Evolutionary conservation across 2,113 vertebrate genomes (phyloP), one percentile per base, ranked within the genome.

Genomic region (Crypturellus undulatus): DNA sequence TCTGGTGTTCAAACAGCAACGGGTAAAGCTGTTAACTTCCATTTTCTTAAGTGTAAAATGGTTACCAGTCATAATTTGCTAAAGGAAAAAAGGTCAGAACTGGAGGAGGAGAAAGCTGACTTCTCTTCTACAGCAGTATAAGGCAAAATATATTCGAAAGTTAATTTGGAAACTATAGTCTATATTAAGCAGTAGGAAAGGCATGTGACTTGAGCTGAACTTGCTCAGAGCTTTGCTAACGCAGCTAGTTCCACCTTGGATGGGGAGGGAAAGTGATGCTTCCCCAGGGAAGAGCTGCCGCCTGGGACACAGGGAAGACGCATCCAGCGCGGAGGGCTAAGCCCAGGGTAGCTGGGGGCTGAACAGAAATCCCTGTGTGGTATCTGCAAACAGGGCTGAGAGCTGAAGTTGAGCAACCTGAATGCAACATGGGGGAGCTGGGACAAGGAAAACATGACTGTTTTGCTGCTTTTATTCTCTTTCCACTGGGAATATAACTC

Each of bases 21-120:
- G 51, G 72, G 51, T 28, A 71, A 90, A 82, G 47, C 76, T 92
- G 82, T 85, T 85, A 91, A 63, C 54, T 77, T 91, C 51, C 24
- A 1, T 32, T 36, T 80, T 92, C 86, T 83, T 38, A 90, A 52
- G 14, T 52, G 83, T 69, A 84, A 10, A 80, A 60, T 79, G 17
- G 80, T 71, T 93, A 76, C 47, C 7, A 43, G 62, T 19, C 34
- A 76, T 91, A 90, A 93, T 79, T 49, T 91, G 30, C 58, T 36
- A 32, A 87, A 69, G 58, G 51, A 32, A 68, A 76, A 62, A 93
- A 81, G 60, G 83, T 88, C 56, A 84, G 73, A 85, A 20, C 38
- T 83, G n/a, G 9, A 72, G 22, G 32, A 71, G 70, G 62, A 45
- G 51, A 80, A 54, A 80, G 16, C 30, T 83, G 71, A 49, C 18